Evolutionary conservation across 2,888 invertebrate genomes (phyloP), one percentile per base, ranked within the genome.

Genomic region (Strigamia crassipes): DNA sequence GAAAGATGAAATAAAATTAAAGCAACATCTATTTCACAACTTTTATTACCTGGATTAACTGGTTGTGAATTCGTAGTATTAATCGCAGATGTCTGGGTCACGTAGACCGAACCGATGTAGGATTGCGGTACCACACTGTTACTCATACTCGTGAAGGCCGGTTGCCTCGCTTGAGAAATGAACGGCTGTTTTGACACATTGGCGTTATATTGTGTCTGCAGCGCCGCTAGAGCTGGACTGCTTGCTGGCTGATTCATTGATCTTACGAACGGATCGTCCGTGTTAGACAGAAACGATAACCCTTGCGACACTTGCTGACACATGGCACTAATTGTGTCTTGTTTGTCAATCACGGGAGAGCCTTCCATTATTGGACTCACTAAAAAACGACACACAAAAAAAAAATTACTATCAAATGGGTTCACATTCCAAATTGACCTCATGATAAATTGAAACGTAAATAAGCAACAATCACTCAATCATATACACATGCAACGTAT

Each of bases 341-440:
- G 86, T 81, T 85, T 86, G 81, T 87, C 86, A 80, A 85, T 84
- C 79, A 89, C 88, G 6, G 93, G 93, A 78, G 93, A 92, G 84
- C 92, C 90, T 88, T 94, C 94, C 21, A 93, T 93, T 87, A 94
- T 94, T 61, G 94, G 93, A 85, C 93, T 93, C 83, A 93, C 94
- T 89, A 90, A 61, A 23, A 61, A 3, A 1, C 1, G 3, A 27
- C 1, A 8, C 9, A 61, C 1, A 23, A 61, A 18, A 51, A 18
- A 13, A 51, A 18, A 18, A 6, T 51, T 51, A 51, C n/a, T n/a
- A 51, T 18, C 51, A 18, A 51, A 51, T 6, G 12, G n/a, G 2
- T 51, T 51, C 0, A 18, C 8, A 38, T 1, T 38, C 10, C 10
- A 1, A 38, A 38, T 4, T 6, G 6, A 38, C 38, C 38, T 6